These are phyloP conservation scores for Nowickia ferox DNA, from an alignment of 2,888 invertebrate species.

Conservation along the genomic window DNA sequence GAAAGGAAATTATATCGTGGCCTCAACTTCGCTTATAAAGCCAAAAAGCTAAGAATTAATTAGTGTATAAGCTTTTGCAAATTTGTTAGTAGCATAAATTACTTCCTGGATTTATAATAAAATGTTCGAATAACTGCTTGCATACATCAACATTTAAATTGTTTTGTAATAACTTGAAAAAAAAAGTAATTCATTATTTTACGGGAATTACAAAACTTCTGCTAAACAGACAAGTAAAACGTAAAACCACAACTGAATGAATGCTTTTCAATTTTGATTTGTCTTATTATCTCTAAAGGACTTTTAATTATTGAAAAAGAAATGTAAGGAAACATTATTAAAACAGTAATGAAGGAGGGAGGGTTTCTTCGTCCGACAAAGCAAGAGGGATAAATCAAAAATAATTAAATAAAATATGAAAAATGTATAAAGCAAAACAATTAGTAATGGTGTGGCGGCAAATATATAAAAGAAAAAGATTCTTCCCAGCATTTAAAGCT, in stretches of 20 bases:
- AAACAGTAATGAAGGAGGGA: constrained; percentile 12
- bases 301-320: not conserved
- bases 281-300: constrained; percentile 15
- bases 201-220: constrained; percentile 7
- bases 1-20: no score
- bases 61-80: no score
- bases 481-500: not conserved
- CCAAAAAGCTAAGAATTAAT: no score
- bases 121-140: no score
- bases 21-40: no score
- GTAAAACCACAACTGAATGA: constrained; percentile 9
- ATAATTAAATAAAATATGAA: constrained; percentile 25
- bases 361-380: not conserved
- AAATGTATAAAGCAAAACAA: constrained; percentile 23
- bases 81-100: no score
- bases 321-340: constrained; percentile 29
- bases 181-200: not conserved
- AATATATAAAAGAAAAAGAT: not conserved
- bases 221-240: not conserved
- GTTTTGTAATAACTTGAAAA: no score
- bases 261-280: constrained; percentile 29
- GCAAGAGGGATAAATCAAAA: constrained; percentile 33
- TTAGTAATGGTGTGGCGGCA: constrained; percentile 31
- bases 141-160: no score
- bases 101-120: no score